A percentile compares a stretch with the other conserved stretches of the same genome.
phyloP scores from a whole-genome alignment of 2,888 invertebrate genomes.

The Asteroscopus sphinx region DNA sequence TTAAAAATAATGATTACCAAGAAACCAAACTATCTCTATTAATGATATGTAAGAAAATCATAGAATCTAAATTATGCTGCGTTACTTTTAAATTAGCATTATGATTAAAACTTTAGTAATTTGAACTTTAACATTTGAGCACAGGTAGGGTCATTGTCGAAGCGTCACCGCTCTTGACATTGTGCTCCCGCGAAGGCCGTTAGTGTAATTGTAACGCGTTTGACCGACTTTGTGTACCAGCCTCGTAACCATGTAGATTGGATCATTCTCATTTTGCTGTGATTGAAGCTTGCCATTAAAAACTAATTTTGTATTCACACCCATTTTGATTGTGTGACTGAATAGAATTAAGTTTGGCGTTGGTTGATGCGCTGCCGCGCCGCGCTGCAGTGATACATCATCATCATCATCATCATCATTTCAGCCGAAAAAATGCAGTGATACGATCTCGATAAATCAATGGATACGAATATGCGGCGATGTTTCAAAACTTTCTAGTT shows the following conservation, averaged over 20 bases:
- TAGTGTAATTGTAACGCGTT: conserved; percentile 49
- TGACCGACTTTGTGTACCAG: conserved; percentile 45
- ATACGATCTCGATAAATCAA: too few relatives aligned
- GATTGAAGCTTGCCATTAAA: conserved; percentile 40
- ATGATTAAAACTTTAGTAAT: neutral
- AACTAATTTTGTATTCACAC: conserved; percentile 22
- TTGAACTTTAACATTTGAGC: conserved; percentile 9
- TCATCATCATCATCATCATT: too few relatives aligned
- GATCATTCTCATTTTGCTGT: conserved; percentile 38
- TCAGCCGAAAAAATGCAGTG: too few relatives aligned
- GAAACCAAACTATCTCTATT: too few relatives aligned
- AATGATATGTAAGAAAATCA: too few relatives aligned
- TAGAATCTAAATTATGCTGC: too few relatives aligned
- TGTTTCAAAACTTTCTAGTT: too few relatives aligned
- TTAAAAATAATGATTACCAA: too few relatives aligned
- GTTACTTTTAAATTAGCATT: too few relatives aligned
- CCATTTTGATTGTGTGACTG: conserved; percentile 23
- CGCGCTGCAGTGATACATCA: too few relatives aligned
- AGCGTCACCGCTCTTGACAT: conserved; percentile 70
- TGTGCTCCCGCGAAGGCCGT: conserved; percentile 67
- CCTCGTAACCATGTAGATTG: conserved; percentile 47
- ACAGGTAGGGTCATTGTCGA: conserved; percentile 57
- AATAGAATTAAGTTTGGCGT: conserved; percentile 14
- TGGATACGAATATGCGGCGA: too few relatives aligned
- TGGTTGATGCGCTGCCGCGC: neutral